Percentiles rank a stretch among this genome's conserved stretches.
Evolutionary conservation across 2,797 vertebrate species (phyloP).

Genomic region (Thaleichthys pacificus): DNA sequence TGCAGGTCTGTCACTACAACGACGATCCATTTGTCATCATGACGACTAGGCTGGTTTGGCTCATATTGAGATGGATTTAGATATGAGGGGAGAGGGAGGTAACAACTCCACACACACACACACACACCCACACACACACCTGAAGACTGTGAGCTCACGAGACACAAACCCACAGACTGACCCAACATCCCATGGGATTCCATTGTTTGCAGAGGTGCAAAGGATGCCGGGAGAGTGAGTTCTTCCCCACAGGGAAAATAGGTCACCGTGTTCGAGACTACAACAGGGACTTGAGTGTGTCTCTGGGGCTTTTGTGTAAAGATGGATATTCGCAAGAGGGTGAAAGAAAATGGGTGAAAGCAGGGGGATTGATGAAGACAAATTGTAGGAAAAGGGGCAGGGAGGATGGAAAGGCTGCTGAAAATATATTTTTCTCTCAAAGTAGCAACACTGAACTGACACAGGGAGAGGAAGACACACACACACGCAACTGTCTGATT

Average conservation of each 20-base stretch:
- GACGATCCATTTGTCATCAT: slow-evolving; percentile 57
- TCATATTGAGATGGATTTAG: slow-evolving; percentile 38
- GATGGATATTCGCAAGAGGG: too few species aligned
- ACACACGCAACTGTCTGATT: slow-evolving; percentile 6
- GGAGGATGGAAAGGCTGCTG: not conserved
- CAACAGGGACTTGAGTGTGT: slow-evolving; percentile 34
- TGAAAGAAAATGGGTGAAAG: too few species aligned
- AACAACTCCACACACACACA: not conserved
- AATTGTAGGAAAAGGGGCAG: slow-evolving; percentile 29
- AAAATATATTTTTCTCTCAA: not conserved
- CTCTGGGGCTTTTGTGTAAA: not conserved
- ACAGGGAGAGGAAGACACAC: slow-evolving; percentile 9
- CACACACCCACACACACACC: slow-evolving; percentile 1
- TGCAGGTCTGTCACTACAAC: slow-evolving; percentile 40
- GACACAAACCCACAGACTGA: not conserved
- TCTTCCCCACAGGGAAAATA: slow-evolving; percentile 48
- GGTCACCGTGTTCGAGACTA: slow-evolving; percentile 59
- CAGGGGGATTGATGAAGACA: not conserved
- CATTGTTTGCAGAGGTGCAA: slow-evolving; percentile 31
- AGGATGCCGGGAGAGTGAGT: slow-evolving; percentile 58
- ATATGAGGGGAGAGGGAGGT: not conserved
- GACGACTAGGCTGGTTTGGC: slow-evolving; percentile 28
- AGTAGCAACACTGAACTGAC: not conserved
- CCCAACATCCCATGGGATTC: not conserved
- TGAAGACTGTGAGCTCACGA: slow-evolving; percentile 4